Conservation (phyloP, 2,797 vertebrate species). For the Brotula barbata region DNA sequence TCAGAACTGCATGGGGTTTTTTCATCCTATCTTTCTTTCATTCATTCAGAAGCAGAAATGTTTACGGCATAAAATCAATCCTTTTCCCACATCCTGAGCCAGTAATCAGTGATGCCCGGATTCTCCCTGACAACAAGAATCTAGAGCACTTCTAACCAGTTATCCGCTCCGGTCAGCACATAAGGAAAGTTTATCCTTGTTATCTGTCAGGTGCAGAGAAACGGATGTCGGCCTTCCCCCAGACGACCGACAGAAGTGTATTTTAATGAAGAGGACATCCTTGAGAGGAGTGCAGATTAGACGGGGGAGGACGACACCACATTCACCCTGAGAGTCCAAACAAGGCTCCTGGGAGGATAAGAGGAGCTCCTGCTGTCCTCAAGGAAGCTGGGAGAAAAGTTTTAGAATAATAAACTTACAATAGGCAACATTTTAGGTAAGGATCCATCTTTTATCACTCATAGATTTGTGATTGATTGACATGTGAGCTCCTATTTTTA, state of each 20-base stretch:
- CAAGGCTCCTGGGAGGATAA: not conserved
- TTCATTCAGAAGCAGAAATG: too few species aligned
- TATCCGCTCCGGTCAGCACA: not conserved
- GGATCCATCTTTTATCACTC: not conserved
- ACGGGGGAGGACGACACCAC: conserved; percentile 13
- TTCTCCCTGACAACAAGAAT: too few species aligned
- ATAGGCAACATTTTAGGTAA: not conserved
- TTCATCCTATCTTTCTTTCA: too few species aligned
- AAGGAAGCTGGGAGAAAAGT: not conserved
- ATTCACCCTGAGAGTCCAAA: not conserved
- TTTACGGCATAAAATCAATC: too few species aligned
- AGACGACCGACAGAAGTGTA: conserved; percentile 14
- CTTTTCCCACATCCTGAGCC: too few species aligned
- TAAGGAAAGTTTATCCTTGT: too few species aligned
- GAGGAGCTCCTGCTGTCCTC: conserved; percentile 2
- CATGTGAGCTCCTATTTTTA: too few species aligned
- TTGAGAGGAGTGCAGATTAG: conserved; percentile 38
- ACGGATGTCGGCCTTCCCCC: conserved; percentile 23
- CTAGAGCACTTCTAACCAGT: too few species aligned
- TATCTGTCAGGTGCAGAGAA: conserved; percentile 18
- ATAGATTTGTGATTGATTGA: too few species aligned
- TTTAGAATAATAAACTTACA: too few species aligned
- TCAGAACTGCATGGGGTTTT: too few species aligned
- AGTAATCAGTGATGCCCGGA: too few species aligned
- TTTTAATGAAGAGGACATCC: conserved; percentile 24